Evolutionary conservation across 2,888 invertebrate genomes (phyloP).

Genomic region (Ectobius pallidus): DNA sequence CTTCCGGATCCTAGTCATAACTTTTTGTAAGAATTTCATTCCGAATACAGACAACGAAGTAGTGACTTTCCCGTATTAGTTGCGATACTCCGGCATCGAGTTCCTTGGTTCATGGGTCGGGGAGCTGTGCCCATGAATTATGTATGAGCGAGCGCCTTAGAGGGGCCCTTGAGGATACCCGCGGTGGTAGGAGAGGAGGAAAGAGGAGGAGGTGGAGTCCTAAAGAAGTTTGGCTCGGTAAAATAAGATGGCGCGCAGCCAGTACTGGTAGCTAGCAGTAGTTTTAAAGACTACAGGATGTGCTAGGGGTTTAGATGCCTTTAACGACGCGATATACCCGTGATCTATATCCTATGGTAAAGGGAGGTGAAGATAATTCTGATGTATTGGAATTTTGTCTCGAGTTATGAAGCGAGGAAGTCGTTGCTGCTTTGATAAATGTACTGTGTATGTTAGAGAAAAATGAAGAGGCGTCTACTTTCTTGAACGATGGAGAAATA

Average conservation of each 20-base stretch:
- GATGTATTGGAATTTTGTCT: neutral
- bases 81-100: constrained; percentile 30
- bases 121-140: constrained; percentile 10
- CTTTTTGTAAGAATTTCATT: too few relatives aligned
- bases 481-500: too few relatives aligned
- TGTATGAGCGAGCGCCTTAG: constrained; percentile 10
- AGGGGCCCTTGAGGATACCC: neutral
- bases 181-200: too few relatives aligned
- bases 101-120: neutral
- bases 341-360: neutral
- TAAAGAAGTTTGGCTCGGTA: constrained; percentile 12
- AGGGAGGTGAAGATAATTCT: neutral
- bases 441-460: too few relatives aligned
- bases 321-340: too few relatives aligned
- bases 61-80: too few relatives aligned
- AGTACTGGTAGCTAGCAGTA: neutral
- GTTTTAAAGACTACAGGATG: neutral
- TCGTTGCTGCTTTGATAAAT: neutral
- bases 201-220: neutral
- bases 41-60: too few relatives aligned
- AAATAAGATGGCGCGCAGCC: constrained; percentile 13
- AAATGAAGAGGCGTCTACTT: too few relatives aligned
- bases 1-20: too few relatives aligned
- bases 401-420: neutral
- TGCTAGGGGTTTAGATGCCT: neutral